Evolutionary conservation across 92 coral and sea anemone species (phyloP).

Genomic region (Bergia sp.): DNA sequence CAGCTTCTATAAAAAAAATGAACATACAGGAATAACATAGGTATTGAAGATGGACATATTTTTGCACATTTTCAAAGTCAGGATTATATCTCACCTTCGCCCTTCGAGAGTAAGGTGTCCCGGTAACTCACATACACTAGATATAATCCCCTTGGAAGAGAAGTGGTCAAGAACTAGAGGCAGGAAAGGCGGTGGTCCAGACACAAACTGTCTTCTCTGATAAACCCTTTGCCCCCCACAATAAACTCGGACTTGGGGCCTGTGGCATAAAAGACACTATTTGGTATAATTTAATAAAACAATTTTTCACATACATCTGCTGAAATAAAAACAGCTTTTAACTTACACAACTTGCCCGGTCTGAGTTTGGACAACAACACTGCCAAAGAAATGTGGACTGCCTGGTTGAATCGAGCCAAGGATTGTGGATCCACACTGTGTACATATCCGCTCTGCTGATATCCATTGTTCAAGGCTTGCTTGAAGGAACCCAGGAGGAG

Average conservation of each 20-base stretch:
- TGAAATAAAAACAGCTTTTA: background rate
- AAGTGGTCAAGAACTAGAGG: slow-evolving; percentile 66
- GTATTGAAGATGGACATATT: background rate
- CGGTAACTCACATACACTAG: slow-evolving; percentile 50
- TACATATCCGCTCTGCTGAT: slow-evolving; percentile 3
- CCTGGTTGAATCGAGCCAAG: slow-evolving; percentile 35
- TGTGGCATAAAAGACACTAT: slow-evolving; percentile 7
- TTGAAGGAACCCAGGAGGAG: slow-evolving; percentile 31
- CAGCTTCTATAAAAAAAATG: background rate
- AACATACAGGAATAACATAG: background rate
- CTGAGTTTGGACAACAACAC: slow-evolving; percentile 23
- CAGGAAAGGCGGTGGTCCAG: slow-evolving; percentile 58
- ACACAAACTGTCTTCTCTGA: slow-evolving; percentile 49
- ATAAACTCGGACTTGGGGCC: slow-evolving; percentile 48
- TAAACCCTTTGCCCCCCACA: slow-evolving; percentile 47
- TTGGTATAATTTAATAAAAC: too few species aligned
- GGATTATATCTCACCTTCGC: slow-evolving; percentile 44
- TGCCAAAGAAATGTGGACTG: slow-evolving; percentile 46
- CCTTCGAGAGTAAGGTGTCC: slow-evolving; percentile 51
- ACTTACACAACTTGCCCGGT: slow-evolving; percentile 43
- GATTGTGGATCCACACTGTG: slow-evolving; percentile 46
- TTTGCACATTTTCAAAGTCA: slow-evolving; percentile 12
- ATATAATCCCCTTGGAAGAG: slow-evolving; percentile 44
- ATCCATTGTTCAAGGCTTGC: slow-evolving; percentile 48
- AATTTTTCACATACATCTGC: background rate